Evolutionary conservation across 1,140 invertebrate genomes (phyloP), one percentile per base, ranked within the genome.

Genomic region (Daktulosphaira vitifoliae): DNA sequence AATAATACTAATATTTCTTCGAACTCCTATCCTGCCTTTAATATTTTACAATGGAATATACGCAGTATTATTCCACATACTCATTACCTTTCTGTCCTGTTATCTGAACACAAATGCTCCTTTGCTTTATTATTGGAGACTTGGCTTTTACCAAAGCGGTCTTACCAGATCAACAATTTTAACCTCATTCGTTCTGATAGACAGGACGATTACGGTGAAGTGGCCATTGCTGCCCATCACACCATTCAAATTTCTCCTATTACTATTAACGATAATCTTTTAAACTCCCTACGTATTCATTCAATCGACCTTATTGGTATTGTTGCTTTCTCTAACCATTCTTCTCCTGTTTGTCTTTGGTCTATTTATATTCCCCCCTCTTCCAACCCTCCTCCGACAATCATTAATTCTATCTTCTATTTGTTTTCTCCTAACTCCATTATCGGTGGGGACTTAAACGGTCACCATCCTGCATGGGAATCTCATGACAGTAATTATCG

Each of bases 281-380:
- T 6, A 6, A 15, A 51, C 5, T 16, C 15, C 6, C 26, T 51
- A 26, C 13, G 16, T n/a, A 13, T 16, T 33, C 26, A 29, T 15
- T 51, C 25, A 3, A 51, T 51, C 6, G 25, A 51, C 16, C 0
- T 18, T 26, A 29, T 51, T n/a, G 49, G 49, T 2, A 51, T 51
- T 16, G 49, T 26, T 8, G 16, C 8, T 9, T 15, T 16, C 0
- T 2, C 29, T 16, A 29, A 51, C 16, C 7, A n/a, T 15, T 26
- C 13, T 8, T 26, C 11, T 29, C 15, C 29, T 33, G 5, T 51
- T 26, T 6, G 26, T 16, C 3, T 51, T n/a, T 29, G 49, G 49
- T 51, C 49, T n/a, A 29, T 51, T 8, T 51, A 33, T 51, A 51
- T 33, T 7, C 49, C 49, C 29, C 49, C 49, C 6, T 51, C 49